Base-by-base conservation (phyloP, 2,888 invertebrate genomes). In the Mesorhabditis sp. region DNA sequence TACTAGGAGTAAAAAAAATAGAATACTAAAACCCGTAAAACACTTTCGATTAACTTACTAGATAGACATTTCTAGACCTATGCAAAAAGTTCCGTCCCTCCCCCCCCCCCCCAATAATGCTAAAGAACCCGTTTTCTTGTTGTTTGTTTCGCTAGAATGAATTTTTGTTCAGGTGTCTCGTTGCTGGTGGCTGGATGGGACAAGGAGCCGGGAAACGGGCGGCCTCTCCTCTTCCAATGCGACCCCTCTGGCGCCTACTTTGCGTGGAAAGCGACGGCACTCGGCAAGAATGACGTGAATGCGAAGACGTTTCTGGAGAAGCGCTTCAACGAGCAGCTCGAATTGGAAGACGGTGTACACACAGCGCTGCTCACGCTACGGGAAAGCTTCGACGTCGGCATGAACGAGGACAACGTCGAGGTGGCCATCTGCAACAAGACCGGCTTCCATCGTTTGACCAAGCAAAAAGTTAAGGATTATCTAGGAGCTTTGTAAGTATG, bases 241-340 rank as follows among this genome's bases (percentile, higher is more conserved):
- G 76, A 76, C 68, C 73, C 73, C 50, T 81, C 76, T n/a, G 98
- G 98, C 1, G 95, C 98, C 0, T 98, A 95, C 88, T 99, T 97
- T 87, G 95, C 98, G 0, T 99, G 98, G 98, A 97, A 98, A 87
- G 97, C 98, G 5, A 98, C 98, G 4, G 97, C 98, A 0, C 94
- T 99, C 92, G 98, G 98, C 63, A 98, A 97, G 88, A 98, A 97
- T 87, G 93, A 93, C 82, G 91, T 95, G 58, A 98, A 96, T 86
- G 97, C 97, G 5, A 98, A 97, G 89, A 96, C 96, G 2, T 98
- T 98, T 89, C 89, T 99, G 70, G 96, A 97, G 86, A 96, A 96
- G 86, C 91, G 95, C 91, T 98, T 96, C 87, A 94, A 92, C 79
- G 95, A 97, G 87, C 93, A 93, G 80, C 88, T 97, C 73, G 96